Base-by-base conservation (phyloP, 2,113 vertebrate genomes). In the Caracal caracal region DNA sequence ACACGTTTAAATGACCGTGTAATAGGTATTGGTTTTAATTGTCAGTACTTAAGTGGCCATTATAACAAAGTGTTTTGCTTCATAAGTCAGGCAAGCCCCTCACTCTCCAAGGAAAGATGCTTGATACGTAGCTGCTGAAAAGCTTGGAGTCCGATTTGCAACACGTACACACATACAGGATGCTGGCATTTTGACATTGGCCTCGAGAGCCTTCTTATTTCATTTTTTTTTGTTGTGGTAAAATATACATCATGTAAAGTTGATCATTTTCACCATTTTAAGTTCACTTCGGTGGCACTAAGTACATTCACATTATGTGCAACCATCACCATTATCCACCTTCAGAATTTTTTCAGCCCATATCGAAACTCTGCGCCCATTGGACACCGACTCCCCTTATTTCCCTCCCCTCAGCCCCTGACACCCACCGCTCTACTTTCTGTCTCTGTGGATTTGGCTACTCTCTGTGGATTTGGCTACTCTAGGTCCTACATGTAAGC, bases 11-110 rank as follows among this genome's bases (percentile, higher is more conserved):
- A 97, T 92, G 96, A 85, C 96, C 84, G 7, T 97, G 96, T 97
- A 98, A 97, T 97, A 90, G 97, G 92, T 93, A 95, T 93, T 85
- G 96, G 95, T 96, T 95, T 97, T 98, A 98, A 98, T 97, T 97
- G 92, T 94, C 87, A 35, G 94, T 40, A 78, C 92, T 94, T 97
- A 97, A 98, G 70, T 79, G 93, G 95, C 93, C 78, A 61, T 97
- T 97, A 81, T 90, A 95, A 79, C 91, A 15, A 96, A 93, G 87
- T 76, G 90, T 79, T 97, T 92, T 95, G 95, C 97, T 84, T 97
- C 96, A 43, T 68, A 95, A 97, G 92, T 80, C 95, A 95, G 93
- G 88, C 94, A 78, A 92, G 63, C 82, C 90, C 94, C 94, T 95
- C 35, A 22, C 13, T 83, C 91, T 95, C 81, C 26, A n/a, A 91